A percentile compares a stretch with the other conserved stretches of the same genome.
Evolutionary conservation across 2,888 invertebrate species (phyloP).

Genomic region (Xestia sexstrigata): DNA sequence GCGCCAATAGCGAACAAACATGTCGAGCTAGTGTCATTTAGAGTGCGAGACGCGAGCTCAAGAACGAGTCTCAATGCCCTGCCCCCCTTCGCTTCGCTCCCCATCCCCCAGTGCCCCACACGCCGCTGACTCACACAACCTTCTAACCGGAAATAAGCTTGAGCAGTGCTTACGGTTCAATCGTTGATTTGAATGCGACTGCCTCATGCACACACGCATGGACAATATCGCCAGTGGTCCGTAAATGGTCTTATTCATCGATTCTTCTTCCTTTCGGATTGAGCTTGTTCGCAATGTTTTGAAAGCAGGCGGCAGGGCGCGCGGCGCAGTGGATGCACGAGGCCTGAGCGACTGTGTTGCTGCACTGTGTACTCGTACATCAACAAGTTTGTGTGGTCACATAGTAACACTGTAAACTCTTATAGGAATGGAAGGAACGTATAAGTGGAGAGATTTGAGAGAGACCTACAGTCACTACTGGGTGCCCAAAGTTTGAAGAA

Average conservation of each 20-base stretch:
- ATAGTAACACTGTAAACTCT: not conserved
- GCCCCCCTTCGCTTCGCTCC: no score
- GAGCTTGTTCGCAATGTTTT: not conserved
- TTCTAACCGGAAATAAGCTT: constrained; percentile 34
- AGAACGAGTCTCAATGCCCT: not conserved
- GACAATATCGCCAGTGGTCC: no score
- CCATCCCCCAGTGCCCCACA: no score
- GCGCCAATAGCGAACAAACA: not conserved
- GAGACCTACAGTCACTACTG: not conserved
- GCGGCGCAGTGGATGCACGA: not conserved
- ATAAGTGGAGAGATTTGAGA: not conserved
- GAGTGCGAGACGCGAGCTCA: not conserved
- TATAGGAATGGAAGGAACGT: not conserved
- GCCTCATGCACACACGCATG: not conserved
- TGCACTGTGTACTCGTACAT: not conserved
- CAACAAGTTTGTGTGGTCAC: constrained; percentile 5
- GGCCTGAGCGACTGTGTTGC: not conserved
- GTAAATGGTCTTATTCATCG: not conserved
- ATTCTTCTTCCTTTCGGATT: not conserved
- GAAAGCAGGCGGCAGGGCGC: no score
- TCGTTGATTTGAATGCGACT: constrained; percentile 27
- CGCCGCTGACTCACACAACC: constrained; percentile 14
- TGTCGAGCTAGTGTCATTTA: not conserved
- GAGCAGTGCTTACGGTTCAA: constrained; percentile 26
- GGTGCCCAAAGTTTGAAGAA: not conserved